Base-by-base conservation (phyloP, 2,113 vertebrate genomes). In the Zosterops borbonicus region DNA sequence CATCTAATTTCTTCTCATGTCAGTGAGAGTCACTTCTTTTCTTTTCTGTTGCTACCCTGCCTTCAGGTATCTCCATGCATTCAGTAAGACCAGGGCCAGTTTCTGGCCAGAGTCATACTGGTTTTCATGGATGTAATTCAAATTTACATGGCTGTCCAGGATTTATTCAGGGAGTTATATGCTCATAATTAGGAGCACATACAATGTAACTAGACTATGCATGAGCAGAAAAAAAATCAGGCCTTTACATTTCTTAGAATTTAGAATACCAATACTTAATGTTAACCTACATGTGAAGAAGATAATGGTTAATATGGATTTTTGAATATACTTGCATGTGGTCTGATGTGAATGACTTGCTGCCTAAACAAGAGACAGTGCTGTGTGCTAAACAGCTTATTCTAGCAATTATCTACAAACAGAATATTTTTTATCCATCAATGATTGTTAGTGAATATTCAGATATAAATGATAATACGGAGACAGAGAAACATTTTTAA, bases 391-490 rank as follows among this genome's bases (percentile, higher is more conserved):
- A 53, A 53, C 46, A 93, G 12, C 28, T 90, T 73, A 41, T 50
- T 81, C 42, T 79, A 67, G 55, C 29, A 87, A 58, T 29, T 84
- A 52, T 28, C 39, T 91, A 62, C 2, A 1, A 81, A 83, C 4
- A 64, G 47, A 94, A 5, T 23, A 37, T 65, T 95, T 92, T 92
- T 84, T 37, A 39, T 75, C 84, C 44, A 79, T 67, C 53, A 75
- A 13, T 2, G 22, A 41, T 4, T 62, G 33, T 74, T 35, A 86
- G 83, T 35, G 52, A 92, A 89, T 87, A 97, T 98, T 97, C 95
- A 98, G 97, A 98, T 96, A 98, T 35, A 98, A 97, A 97, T 96
- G 96, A 93, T 94, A 98, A 63, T 77, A 90, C 59, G 53, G 91
- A 97, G 55, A 86, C 68, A 92, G 70, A 89, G 64, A 95, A 89